Conservation (phyloP, 2,797 vertebrate species). For the Alca torda region DNA sequence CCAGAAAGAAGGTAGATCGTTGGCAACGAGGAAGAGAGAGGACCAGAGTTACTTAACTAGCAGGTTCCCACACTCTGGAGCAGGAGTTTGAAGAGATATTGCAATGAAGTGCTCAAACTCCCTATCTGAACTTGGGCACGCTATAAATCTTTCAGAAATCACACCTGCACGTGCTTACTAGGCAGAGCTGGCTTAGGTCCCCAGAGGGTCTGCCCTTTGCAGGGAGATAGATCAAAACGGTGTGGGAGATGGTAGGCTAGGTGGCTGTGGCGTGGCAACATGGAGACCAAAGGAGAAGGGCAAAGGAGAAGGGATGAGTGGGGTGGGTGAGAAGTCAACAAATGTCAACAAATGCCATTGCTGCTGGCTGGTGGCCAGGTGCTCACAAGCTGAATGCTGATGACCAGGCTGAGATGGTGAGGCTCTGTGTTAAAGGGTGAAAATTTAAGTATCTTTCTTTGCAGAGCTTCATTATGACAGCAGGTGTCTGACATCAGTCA, state of each 20-base stretch:
- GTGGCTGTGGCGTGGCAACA: neutral
- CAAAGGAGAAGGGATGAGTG: neutral
- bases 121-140: neutral
- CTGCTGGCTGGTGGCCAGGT: neutral
- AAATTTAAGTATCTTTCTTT: neutral
- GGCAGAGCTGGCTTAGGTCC: neutral
- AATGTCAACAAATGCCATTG: rapidly evolving
- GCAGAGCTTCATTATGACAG: neutral
- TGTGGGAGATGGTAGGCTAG: neutral
- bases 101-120: neutral
- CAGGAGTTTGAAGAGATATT: neutral
- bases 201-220: neutral
- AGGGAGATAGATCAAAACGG: neutral
- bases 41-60: neutral
- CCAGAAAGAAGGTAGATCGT: neutral
- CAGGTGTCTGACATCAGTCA: neutral
- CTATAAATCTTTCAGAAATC: neutral
- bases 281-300: rapidly evolving
- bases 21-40: neutral
- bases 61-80: neutral
- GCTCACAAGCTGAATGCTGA: neutral
- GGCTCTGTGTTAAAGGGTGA: neutral
- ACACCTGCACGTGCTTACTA: neutral
- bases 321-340: neutral
- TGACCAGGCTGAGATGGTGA: neutral